Conservation (phyloP, 2,888 invertebrate species). For the Drosophila rellima region DNA sequence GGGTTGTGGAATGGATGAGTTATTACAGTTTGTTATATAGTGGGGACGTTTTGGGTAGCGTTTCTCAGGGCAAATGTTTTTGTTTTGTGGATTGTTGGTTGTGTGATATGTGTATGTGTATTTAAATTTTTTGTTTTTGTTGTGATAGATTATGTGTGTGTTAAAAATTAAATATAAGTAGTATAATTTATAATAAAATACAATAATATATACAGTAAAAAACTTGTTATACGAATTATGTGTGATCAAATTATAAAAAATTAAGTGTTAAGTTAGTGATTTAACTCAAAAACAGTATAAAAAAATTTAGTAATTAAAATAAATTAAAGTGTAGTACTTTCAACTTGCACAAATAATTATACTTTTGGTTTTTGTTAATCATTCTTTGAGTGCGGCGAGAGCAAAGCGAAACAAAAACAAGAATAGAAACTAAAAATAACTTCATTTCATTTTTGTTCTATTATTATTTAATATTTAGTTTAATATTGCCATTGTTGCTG, state of each 20-base stretch:
- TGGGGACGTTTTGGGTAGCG: constrained; percentile 14
- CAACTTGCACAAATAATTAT: constrained; percentile 83
- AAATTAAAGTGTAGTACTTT: constrained; percentile 74
- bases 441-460: not conserved
- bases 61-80: constrained; percentile 43
- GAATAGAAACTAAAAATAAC: constrained; percentile 6
- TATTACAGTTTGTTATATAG: constrained; percentile 29
- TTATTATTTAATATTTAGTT: constrained; percentile 1
- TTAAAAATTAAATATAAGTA: constrained; percentile 52
- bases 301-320: constrained; percentile 47
- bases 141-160: constrained; percentile 39
- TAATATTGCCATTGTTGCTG: constrained; percentile 1
- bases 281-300: constrained; percentile 33
- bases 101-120: constrained; percentile 31
- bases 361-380: constrained; percentile 35
- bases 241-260: constrained; percentile 67
- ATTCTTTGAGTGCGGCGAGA: constrained; percentile 41
- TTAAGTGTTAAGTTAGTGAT: constrained; percentile 63
- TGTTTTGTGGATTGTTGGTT: constrained; percentile 26
- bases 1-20: constrained; percentile 7
- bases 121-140: constrained; percentile 27
- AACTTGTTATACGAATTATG: constrained; percentile 63
- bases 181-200: constrained; percentile 46
- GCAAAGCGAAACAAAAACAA: constrained; percentile 46
- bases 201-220: constrained; percentile 60